These are phyloP conservation scores for Chrosomus eos DNA, from an alignment of 2,797 vertebrate genomes.

Conservation along the genomic window DNA sequence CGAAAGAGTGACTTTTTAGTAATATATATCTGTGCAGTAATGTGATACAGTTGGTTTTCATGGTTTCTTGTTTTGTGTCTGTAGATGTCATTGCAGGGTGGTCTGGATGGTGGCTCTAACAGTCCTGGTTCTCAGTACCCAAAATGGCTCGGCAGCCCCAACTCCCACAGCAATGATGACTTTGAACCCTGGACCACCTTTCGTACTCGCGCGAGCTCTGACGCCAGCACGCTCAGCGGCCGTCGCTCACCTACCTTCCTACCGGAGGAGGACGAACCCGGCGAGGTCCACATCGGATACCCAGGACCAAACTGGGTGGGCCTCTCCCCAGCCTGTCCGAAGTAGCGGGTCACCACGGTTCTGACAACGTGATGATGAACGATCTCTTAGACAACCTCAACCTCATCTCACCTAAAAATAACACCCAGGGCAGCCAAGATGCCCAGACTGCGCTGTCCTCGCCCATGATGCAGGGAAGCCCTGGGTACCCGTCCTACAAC, in stretches of 20 bases:
- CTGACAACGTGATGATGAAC: conserved; percentile 89
- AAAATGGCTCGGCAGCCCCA: conserved; percentile 96
- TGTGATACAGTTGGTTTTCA: background rate
- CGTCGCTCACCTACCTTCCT: conserved; percentile 90
- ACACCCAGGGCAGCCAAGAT: conserved; percentile 74
- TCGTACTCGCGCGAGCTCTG: conserved; percentile 92
- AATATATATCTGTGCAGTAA: background rate
- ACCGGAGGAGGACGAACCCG: conserved; percentile 88
- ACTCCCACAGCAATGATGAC: conserved; percentile 94
- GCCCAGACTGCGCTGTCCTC: conserved; percentile 82
- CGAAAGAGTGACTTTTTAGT: background rate
- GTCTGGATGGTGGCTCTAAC: conserved; percentile 83
- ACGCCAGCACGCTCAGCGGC: conserved; percentile 93
- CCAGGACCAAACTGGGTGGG: conserved; percentile 84
- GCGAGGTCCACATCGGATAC: conserved; percentile 90
- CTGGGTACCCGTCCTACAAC: conserved; percentile 81
- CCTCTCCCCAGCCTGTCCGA: conserved; percentile 95
- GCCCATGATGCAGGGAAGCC: conserved; percentile 85
- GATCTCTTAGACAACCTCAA: conserved; percentile 94
- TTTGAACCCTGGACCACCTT: conserved; percentile 95
- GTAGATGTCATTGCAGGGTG: conserved; percentile 83
- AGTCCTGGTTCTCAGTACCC: conserved; percentile 92
- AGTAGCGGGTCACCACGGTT: conserved; percentile 72
- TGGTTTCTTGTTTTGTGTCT: conserved; percentile 39
- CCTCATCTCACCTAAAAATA: conserved; percentile 87